These are phyloP conservation scores for Musca domestica DNA, from an alignment of 1,140 invertebrate species.

Conservation along the genomic window DNA sequence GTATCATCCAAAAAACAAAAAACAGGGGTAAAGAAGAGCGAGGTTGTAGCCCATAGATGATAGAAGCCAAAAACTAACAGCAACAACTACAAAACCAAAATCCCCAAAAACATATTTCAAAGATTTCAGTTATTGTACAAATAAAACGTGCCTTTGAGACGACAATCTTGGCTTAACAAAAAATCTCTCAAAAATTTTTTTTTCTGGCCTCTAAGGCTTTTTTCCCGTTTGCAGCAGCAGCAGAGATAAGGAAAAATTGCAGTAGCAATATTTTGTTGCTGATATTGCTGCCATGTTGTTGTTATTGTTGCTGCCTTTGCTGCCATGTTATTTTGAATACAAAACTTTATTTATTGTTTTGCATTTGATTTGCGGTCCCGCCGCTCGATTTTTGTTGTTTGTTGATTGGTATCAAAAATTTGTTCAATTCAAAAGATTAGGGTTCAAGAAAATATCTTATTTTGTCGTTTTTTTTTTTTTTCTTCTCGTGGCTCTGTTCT, in stretches of 20 bases:
- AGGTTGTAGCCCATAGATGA: too few relatives aligned
- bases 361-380: neutral
- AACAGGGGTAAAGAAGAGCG: too few relatives aligned
- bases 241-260: constrained; percentile 4
- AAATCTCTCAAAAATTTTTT: constrained; percentile 19
- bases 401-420: constrained; percentile 22
- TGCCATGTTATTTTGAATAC: constrained; percentile 20
- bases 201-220: constrained; percentile 7
- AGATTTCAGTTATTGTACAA: constrained; percentile 20
- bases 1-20: too few relatives aligned
- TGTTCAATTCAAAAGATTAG: constrained; percentile 15
- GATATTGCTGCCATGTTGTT: neutral
- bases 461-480: neutral
- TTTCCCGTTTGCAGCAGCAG: too few relatives aligned
- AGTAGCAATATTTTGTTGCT: constrained; percentile 10
- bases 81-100: constrained; percentile 3
- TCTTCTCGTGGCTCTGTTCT: neutral
- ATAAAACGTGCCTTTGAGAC: constrained; percentile 20
- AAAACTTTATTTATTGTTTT: constrained; percentile 10
- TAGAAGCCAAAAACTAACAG: neutral
- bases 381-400: constrained; percentile 3
- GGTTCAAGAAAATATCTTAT: constrained; percentile 1
- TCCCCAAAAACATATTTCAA: constrained; percentile 11
- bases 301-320: neutral
- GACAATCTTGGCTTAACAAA: constrained; percentile 21